These are phyloP conservation scores for Fragum whitleyi DNA, from an alignment of 2,888 invertebrate species.

Conservation along the genomic window DNA sequence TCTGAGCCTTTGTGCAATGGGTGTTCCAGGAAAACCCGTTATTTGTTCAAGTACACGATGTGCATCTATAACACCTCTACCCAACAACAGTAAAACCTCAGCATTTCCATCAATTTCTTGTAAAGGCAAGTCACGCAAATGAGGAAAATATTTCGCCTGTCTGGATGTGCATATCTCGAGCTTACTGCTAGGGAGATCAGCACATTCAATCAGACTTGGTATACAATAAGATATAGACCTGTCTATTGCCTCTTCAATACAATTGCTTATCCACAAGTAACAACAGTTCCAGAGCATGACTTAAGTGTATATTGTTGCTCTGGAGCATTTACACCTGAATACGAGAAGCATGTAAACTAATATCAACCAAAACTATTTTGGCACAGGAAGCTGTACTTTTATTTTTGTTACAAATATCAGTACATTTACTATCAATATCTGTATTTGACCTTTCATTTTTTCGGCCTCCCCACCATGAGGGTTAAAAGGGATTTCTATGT, in stretches of 20 bases:
- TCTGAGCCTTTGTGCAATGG: slow-evolving; percentile 24
- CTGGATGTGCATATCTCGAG: slow-evolving; percentile 46
- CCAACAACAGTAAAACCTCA: slow-evolving; percentile 26
- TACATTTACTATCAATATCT: not conserved
- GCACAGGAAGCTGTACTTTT: slow-evolving; percentile 36
- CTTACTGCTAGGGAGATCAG: slow-evolving; percentile 28
- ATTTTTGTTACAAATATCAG: slow-evolving; percentile 3
- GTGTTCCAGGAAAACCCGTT: slow-evolving; percentile 28
- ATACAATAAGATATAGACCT: not conserved
- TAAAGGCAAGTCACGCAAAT: slow-evolving; percentile 29
- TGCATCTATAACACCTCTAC: slow-evolving; percentile 29
- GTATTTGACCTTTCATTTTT: not conserved
- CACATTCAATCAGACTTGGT: slow-evolving; percentile 58
- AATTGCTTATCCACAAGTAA: not conserved
- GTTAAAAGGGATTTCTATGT: not conserved
- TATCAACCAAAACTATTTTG: slow-evolving; percentile 35
- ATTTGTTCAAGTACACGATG: slow-evolving; percentile 31
- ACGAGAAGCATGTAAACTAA: not conserved
- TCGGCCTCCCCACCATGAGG: slow-evolving; percentile 13
- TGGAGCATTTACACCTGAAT: not conserved
- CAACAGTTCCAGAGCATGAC: slow-evolving; percentile 4
- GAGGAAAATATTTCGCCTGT: slow-evolving; percentile 19
- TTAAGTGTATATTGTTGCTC: not conserved
- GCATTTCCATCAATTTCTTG: slow-evolving; percentile 7
- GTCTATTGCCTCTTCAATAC: too few relatives aligned